Evolutionary conservation across 2,888 invertebrate genomes (phyloP), one percentile per base, ranked within the genome.

Genomic region (Meandrusa payeni): DNA sequence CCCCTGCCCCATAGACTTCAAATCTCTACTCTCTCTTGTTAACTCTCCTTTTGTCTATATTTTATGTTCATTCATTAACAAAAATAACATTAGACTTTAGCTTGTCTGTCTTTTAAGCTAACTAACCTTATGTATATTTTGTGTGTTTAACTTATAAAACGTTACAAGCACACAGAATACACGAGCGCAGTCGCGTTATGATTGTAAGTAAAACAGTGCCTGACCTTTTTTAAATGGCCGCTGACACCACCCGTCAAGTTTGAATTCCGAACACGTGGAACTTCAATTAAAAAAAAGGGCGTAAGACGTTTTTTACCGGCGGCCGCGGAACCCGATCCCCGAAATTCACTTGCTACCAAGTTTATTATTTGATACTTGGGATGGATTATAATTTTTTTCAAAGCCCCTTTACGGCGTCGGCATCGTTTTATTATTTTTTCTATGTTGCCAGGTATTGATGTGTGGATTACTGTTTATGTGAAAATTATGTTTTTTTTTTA

Each of bases 331-430:
- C 78, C 81, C 80, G 85, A 86, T 83, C 79, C 68, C 69, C 68
- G 51, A 83, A 83, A 86, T 85, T 82, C 83, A 87, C 86, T 86
- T 86, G 86, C 86, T 85, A 85, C 86, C 79, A 83, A 86, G 72
- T 87, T 85, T 85, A 87, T 86, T 85, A 87, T 87, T 83, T 80
- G 86, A 85, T 87, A 85, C 85, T 81, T 64, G 64, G 72, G 67
- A 69, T 64, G 73, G 78, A 77, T 83, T 79, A 67, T 71, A 73
- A n/a, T n/a, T n/a, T 74, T 68, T 70, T 71, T 42, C 19, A 68
- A 63, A 54, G 56, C 61, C 64, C 57, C 71, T 63, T 65, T 59
- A 67, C 54, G 55, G 58, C 57, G 79, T 69, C 86, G 86, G 86
- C 77, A 49, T 68, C 63, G 51, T 75, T 83, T 86, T 79, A 70